These are phyloP conservation scores for Bombus confusus DNA, from an alignment of 1,140 invertebrate genomes.

Conservation along the genomic window DNA sequence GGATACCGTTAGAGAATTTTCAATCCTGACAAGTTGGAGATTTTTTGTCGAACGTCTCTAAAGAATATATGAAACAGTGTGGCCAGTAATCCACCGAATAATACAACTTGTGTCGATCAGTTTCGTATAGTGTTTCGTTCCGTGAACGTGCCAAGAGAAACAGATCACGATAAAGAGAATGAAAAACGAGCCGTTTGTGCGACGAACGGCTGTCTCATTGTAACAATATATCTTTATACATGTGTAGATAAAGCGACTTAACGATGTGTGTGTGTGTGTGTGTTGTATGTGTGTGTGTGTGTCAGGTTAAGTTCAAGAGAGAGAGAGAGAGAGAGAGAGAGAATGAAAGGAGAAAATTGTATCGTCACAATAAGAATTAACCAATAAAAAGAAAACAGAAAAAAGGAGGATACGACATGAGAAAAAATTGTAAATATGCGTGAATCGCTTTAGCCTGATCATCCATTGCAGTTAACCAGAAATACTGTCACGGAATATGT, in stretches of 20 bases:
- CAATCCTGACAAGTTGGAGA: not conserved
- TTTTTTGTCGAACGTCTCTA: not conserved
- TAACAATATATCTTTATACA: slow-evolving; percentile 63
- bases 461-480: slow-evolving; percentile 39
- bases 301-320: slow-evolving; percentile 38
- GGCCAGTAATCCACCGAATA: slow-evolving; percentile 20
- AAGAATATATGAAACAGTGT: slow-evolving; percentile 1
- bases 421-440: slow-evolving; percentile 45
- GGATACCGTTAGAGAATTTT: not conserved
- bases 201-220: slow-evolving; percentile 23
- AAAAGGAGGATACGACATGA: not conserved
- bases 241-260: slow-evolving; percentile 62
- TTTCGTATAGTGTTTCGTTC: slow-evolving; percentile 2
- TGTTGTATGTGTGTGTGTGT: slow-evolving; percentile 59
- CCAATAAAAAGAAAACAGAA: not conserved
- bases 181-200: not conserved
- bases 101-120: not conserved
- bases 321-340: slow-evolving; percentile 18
- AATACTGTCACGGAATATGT: slow-evolving; percentile 13
- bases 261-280: slow-evolving; percentile 56
- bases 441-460: slow-evolving; percentile 37
- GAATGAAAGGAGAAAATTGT: not conserved
- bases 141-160: not conserved
- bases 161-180: not conserved
- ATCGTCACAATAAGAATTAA: slow-evolving; percentile 32